These are phyloP conservation scores for Syngnathus rostellatus DNA, from an alignment of 2,797 vertebrate species.

Conservation along the genomic window DNA sequence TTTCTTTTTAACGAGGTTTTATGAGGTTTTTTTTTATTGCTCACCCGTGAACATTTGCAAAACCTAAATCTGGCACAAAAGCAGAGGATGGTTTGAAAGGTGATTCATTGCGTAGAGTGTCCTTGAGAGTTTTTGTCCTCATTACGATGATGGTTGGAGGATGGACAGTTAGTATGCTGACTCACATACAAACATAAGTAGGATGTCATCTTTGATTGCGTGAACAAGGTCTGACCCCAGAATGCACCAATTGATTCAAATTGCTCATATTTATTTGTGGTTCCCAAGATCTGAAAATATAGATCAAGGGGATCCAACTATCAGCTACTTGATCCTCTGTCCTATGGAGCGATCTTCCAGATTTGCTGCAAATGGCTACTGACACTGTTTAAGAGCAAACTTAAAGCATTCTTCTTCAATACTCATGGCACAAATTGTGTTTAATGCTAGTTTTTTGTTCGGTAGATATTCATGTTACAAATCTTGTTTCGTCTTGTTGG, in stretches of 20 bases:
- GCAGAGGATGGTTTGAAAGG: conserved; percentile 27
- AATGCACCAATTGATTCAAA: background rate
- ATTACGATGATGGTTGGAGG: conserved; percentile 31
- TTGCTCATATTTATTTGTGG: too few relatives aligned
- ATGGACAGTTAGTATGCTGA: conserved; percentile 2
- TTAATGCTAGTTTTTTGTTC: too few relatives aligned
- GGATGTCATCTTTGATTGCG: background rate
- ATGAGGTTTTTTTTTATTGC: conserved; percentile 8
- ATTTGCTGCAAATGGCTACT: too few relatives aligned
- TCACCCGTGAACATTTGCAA: conserved; percentile 34
- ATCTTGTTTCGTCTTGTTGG: too few relatives aligned
- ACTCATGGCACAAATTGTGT: too few relatives aligned
- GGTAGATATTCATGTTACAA: too few relatives aligned
- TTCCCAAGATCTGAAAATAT: too few relatives aligned
- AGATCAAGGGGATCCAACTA: too few relatives aligned
- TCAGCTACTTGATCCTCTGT: too few relatives aligned
- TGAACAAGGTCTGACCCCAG: background rate
- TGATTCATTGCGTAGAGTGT: conserved; percentile 33
- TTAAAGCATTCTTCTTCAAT: too few relatives aligned
- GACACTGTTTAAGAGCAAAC: too few relatives aligned
- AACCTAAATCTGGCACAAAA: conserved; percentile 34
- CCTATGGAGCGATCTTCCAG: too few relatives aligned
- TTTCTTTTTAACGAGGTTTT: conserved; percentile 25
- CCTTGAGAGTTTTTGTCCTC: conserved; percentile 31
- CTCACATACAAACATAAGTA: background rate